Evolutionary conservation across 2,797 vertebrate species (phyloP).

Genomic region (Alosa sapidissima): DNA sequence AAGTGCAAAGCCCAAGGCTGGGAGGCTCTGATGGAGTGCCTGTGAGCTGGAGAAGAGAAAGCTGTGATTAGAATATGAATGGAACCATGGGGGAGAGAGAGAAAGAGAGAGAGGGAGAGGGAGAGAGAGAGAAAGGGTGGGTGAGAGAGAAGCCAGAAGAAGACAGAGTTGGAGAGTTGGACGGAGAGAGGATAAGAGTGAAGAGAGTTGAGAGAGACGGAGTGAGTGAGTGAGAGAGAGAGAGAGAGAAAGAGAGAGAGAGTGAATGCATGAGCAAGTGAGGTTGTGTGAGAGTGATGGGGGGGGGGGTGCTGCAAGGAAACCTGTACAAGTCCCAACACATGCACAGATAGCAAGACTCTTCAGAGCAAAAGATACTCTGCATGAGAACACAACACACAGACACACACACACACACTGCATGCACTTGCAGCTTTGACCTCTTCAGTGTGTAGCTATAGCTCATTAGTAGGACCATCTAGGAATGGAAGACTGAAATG

Average conservation of each 20-base stretch:
- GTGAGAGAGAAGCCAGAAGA: constrained; percentile 2
- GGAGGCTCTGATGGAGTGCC: constrained; percentile 91
- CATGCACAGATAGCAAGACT: background rate
- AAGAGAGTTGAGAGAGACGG: background rate
- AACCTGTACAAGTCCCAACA: background rate
- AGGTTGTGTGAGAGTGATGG: constrained; percentile 13
- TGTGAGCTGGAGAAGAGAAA: constrained; percentile 93
- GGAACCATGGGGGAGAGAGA: constrained; percentile 89
- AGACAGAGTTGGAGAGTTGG: constrained; percentile 14
- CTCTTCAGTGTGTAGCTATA: background rate
- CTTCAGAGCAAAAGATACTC: background rate
- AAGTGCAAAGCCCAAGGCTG: constrained; percentile 86
- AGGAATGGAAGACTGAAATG: background rate
- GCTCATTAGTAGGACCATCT: background rate
- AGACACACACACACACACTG: background rate
- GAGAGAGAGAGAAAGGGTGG: constrained; percentile 59
- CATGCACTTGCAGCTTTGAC: background rate
- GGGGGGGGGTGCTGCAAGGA: background rate
- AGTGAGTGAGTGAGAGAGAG: background rate
- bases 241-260: background rate
- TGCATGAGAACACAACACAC: background rate
- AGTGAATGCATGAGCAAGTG: background rate
- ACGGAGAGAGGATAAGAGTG: background rate
- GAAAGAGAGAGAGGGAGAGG: constrained; percentile 53
- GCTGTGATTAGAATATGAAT: constrained; percentile 99